Conservation (phyloP, 1,140 invertebrate species). For the Micrasema longulum region DNA sequence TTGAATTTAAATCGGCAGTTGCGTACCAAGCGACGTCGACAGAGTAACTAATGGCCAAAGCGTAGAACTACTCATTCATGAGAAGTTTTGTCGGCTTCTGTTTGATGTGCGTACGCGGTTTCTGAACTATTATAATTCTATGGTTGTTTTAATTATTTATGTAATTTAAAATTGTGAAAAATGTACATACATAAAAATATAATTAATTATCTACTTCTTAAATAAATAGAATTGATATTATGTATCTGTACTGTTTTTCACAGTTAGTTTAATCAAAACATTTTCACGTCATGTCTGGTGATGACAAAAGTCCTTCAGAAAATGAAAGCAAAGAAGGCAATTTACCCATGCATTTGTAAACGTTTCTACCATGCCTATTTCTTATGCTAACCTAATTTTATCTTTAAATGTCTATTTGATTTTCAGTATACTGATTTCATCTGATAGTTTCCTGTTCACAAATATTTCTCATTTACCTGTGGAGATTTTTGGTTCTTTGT, state of each 20-base stretch:
- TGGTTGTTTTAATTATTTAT: too few species aligned
- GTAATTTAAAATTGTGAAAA: too few species aligned
- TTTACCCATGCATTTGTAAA: neutral
- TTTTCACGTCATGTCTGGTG: neutral
- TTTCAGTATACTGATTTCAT: neutral
- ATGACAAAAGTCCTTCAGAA: neutral
- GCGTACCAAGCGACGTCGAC: too few species aligned
- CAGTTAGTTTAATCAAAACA: neutral
- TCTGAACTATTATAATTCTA: too few species aligned
- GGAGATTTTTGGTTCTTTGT: conserved; percentile 10
- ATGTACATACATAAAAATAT: neutral
- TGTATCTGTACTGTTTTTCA: neutral
- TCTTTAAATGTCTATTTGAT: neutral
- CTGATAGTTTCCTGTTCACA: neutral
- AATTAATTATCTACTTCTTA: neutral
- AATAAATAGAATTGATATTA: neutral
- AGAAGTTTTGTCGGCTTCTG: too few species aligned
- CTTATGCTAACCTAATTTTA: neutral
- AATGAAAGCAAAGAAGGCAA: neutral
- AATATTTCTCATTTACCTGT: conserved; percentile 21
- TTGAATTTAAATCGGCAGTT: too few species aligned
- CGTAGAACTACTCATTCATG: too few species aligned
- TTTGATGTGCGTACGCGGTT: too few species aligned
- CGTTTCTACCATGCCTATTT: neutral
- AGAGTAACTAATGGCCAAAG: too few species aligned